Evolutionary conservation across 1,140 invertebrate species (phyloP), one percentile per base, ranked within the genome.

Genomic region (Hyphantria cunea): DNA sequence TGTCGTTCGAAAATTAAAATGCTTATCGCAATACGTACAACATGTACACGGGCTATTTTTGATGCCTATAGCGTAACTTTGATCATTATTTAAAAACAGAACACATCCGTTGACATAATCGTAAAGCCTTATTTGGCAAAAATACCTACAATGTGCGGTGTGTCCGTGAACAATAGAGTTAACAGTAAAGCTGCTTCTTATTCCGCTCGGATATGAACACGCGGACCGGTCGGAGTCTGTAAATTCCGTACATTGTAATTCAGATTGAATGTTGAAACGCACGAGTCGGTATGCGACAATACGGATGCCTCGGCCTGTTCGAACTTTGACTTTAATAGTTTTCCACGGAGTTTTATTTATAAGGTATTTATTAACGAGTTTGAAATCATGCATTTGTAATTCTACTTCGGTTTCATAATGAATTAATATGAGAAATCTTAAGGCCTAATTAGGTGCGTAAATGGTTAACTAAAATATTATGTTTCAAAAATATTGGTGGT

Each of bases 181-280:
- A 87, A 90, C 87, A 84, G 86, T 89, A 89, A 78, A 78, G 62
- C 84, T 88, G 84, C 61, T 90, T 90, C 86, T 90, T 89, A 90
- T 90, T 90, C 87, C 87, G 87, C 73, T 80, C 87, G 87, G 86
- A 89, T 82, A 83, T 84, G 84, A 83, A 85, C 84, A 85, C 83
- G 72, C 77, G 70, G 58, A 42, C 70, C 74, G 79, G 74, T 84
- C 80, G 80, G 78, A 80, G 80, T 78, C 80, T 80, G 81, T 88
- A 82, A 80, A 88, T 87, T 82, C 83, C 80, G 70, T 83, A 84
- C 87, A 90, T 90, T 90, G 85, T 90, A 82, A 90, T 90, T 87
- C 87, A 85, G 84, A 85, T 84, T 80, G 86, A 76, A 83, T 82
- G 83, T 86, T 80, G 84, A 82, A 86, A 84, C 81, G 84, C 78